A percentile compares a stretch with the other conserved stretches of the same genome.
phyloP scores from a whole-genome alignment of 2,888 invertebrate species.

The Argyra leucocephala region DNA sequence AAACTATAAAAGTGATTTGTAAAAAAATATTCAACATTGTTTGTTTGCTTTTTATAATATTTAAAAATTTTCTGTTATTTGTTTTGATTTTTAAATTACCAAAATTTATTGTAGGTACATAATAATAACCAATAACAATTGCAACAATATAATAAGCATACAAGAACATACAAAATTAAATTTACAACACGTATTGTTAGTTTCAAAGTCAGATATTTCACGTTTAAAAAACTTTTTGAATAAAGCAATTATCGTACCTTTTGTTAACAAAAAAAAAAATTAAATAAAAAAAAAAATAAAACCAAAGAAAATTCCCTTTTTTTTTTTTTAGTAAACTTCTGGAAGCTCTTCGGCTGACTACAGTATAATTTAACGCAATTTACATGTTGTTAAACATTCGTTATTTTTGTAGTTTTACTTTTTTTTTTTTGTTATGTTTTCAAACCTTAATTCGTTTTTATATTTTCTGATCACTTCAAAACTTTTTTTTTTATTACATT shows the following conservation, averaged over 20 bases:
- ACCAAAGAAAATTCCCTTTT: neutral
- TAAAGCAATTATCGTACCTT: neutral
- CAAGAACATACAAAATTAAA: neutral
- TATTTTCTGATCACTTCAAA: too few relatives aligned
- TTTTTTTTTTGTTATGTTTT: too few relatives aligned
- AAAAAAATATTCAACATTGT: too few relatives aligned
- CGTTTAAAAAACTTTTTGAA: neutral
- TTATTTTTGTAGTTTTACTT: neutral
- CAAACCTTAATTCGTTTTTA: too few relatives aligned
- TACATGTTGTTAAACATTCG: constrained; percentile 1
- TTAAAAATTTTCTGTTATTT: too few relatives aligned
- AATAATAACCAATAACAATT: too few relatives aligned
- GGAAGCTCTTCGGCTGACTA: neutral
- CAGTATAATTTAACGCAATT: constrained; percentile 4
- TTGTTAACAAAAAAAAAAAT: too few relatives aligned
- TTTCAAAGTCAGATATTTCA: neutral
- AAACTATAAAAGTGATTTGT: too few relatives aligned
- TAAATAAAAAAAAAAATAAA: neutral
- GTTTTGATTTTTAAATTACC: too few relatives aligned
- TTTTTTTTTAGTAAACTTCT: neutral
- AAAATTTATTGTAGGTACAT: too few relatives aligned
- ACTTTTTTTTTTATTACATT: too few relatives aligned
- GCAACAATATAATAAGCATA: neutral
- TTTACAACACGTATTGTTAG: neutral
- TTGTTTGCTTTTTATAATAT: too few relatives aligned